Evolutionary conservation across 1,140 invertebrate species (phyloP), one percentile per base, ranked within the genome.

Genomic region (Samia ricini): DNA sequence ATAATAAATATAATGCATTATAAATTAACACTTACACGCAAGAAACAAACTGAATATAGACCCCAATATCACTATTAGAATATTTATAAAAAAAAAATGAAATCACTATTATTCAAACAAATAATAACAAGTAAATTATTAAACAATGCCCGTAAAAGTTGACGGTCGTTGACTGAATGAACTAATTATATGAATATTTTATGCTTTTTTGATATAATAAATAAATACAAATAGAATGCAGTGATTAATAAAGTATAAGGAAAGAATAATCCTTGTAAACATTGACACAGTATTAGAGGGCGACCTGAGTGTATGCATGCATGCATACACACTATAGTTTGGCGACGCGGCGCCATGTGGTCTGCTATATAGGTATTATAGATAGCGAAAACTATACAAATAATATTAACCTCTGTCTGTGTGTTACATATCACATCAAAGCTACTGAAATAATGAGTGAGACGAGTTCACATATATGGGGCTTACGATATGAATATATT

Each of bases 11-110:
- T 8, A 42, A 42, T 5, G 12, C 15, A 42, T 15, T 4, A 42
- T 15, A 15, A 42, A 42, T 1, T 3, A 42, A 42, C 15, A 55
- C 52, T 55, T 19, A 55, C 52, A 55, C 24, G 24, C 52, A 55
- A 23, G 21, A 55, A 4, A 22, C 52, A 0, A 22, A 55, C 52
- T 22, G 24, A 12, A 55, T n/a, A n/a, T 55, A 8, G 24, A 23
- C 22, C n/a, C 52, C 21, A 55, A 24, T 23, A 55, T 55, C 52
- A 55, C 18, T n/a, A n/a, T n/a, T n/a, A n/a, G n/a, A n/a, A n/a
- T n/a, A n/a, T n/a, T n/a, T n/a, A n/a, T n/a, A n/a, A n/a, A n/a
- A n/a, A n/a, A n/a, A n/a, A n/a, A n/a, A n/a, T n/a, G n/a, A n/a
- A n/a, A n/a, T 12, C 15, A 55, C 10, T 20, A 6, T 19, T 21